A percentile compares a stretch with the other conserved stretches of the same genome.
Conservation (phyloP, 2,797 vertebrate genomes). For the Heterohyrax brucei region DNA sequence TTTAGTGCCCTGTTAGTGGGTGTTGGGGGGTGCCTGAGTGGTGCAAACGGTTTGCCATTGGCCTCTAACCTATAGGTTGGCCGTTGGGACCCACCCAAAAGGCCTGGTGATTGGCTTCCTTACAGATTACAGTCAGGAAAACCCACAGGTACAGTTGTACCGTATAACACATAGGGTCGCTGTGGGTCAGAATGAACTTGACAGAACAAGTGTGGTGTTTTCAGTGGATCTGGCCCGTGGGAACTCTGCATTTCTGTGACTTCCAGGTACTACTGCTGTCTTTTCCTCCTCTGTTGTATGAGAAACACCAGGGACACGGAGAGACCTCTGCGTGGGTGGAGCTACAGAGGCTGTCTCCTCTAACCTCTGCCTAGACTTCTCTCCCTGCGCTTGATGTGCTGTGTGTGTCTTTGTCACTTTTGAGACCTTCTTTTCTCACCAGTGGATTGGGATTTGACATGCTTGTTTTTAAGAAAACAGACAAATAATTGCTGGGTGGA, state of each 20-base stretch:
- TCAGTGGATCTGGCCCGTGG: background rate
- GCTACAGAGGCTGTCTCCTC: background rate
- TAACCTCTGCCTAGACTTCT: background rate
- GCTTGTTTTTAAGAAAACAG: constrained; percentile 63
- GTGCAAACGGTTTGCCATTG: background rate
- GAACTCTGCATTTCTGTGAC: background rate
- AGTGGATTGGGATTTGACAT: background rate
- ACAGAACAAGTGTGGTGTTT: background rate
- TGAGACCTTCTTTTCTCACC: constrained; percentile 15
- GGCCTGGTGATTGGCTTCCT: background rate
- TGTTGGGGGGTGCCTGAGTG: background rate
- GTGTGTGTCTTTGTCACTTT: background rate
- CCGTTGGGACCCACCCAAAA: background rate
- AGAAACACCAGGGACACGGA: background rate
- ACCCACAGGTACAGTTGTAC: background rate
- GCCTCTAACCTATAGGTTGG: background rate
- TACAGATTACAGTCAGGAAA: background rate
- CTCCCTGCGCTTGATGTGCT: background rate
- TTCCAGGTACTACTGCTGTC: background rate
- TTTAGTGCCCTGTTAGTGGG: background rate
- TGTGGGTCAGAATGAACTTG: background rate
- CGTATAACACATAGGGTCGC: background rate
- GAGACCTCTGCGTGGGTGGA: background rate
- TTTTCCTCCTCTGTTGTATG: background rate
- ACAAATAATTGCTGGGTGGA: constrained; percentile 32